Percentiles rank a stretch among this genome's conserved stretches.
These are phyloP conservation scores for Cydia strobilella DNA, from an alignment of 1,140 invertebrate genomes.

Conservation along the genomic window DNA sequence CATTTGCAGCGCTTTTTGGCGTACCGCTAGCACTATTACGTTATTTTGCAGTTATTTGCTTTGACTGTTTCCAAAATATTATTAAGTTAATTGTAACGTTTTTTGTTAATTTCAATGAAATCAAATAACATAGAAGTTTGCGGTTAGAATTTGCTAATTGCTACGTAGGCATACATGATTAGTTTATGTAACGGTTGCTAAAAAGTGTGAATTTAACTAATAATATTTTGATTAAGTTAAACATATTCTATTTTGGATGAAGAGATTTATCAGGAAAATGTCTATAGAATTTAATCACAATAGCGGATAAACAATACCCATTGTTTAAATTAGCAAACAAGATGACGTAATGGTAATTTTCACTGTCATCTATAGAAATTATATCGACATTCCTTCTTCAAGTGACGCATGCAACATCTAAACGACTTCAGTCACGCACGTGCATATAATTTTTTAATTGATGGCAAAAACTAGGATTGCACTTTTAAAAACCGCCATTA, in stretches of 20 bases:
- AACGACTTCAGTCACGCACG: conserved; percentile 3
- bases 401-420: neutral
- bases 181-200: too few relatives aligned
- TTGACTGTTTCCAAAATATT: too few relatives aligned
- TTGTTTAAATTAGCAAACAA: neutral
- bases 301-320: conserved; percentile 12
- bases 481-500: neutral
- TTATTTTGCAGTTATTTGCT: too few relatives aligned
- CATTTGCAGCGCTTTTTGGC: too few relatives aligned
- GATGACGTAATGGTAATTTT: neutral
- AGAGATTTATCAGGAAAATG: neutral
- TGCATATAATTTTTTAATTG: neutral
- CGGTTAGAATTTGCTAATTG: too few relatives aligned
- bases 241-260: neutral
- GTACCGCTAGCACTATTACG: too few relatives aligned
- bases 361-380: neutral
- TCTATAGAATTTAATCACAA: neutral
- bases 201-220: too few relatives aligned
- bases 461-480: neutral
- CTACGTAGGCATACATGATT: too few relatives aligned
- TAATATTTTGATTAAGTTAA: too few relatives aligned
- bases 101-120: too few relatives aligned
- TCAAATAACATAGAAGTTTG: too few relatives aligned
- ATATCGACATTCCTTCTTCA: neutral
- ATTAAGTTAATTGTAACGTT: too few relatives aligned